A percentile compares a stretch with the other conserved stretches of the same genome.
Conservation (phyloP, 2,797 vertebrate species). For the Cyprinodon diabolis region DNA sequence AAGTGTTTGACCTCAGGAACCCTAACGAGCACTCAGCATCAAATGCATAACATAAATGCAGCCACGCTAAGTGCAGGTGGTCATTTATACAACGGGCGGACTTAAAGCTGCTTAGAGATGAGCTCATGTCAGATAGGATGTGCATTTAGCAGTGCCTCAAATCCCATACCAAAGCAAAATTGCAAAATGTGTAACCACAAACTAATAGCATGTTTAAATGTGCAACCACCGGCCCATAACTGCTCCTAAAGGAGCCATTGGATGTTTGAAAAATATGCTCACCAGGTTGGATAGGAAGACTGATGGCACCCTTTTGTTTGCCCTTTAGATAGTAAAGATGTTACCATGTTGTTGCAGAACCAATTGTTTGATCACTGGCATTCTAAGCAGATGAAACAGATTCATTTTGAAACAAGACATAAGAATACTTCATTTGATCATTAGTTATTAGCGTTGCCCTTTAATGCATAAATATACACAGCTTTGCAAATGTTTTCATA, state of each 20-base stretch:
- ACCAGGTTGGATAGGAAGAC: neutral
- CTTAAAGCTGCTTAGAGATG: slow-evolving; percentile 15
- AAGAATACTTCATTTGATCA: neutral
- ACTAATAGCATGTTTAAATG: slow-evolving; percentile 22
- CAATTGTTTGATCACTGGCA: neutral
- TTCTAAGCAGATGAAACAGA: neutral
- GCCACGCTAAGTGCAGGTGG: slow-evolving; percentile 59
- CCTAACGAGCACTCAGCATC: slow-evolving; percentile 64
- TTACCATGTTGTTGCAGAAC: slow-evolving; percentile 7
- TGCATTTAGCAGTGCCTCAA: slow-evolving; percentile 1
- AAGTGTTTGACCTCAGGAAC: slow-evolving; percentile 67
- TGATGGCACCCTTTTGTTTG: slow-evolving; percentile 1
- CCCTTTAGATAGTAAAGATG: slow-evolving; percentile 5
- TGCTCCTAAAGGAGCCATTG: slow-evolving; percentile 22
- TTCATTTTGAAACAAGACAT: neutral
- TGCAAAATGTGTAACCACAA: slow-evolving; percentile 24
- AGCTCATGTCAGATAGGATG: slow-evolving; percentile 12
- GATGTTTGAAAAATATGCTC: slow-evolving; percentile 10
- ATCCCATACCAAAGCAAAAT: slow-evolving; percentile 8
- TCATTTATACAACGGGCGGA: slow-evolving; percentile 40
- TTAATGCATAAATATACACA: neutral
- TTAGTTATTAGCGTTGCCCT: neutral
- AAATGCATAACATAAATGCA: slow-evolving; percentile 46
- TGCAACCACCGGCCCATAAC: slow-evolving; percentile 15
- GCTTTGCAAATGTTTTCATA: neutral